phyloP scores from a whole-genome alignment of 1,140 invertebrate species.

The Hypothenemus hampei region DNA sequence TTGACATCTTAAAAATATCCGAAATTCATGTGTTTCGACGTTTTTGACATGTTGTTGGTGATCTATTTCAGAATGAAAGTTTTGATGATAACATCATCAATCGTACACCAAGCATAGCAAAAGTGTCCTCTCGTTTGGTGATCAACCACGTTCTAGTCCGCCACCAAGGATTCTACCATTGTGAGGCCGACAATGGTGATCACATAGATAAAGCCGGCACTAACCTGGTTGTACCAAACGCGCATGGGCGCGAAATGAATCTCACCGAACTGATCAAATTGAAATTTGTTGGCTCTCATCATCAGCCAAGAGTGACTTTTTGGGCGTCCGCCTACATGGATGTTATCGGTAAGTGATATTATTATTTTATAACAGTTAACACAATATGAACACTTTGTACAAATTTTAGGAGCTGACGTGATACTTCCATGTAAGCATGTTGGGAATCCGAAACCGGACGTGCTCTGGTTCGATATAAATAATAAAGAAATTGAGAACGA shows the following conservation, averaged over 20 bases:
- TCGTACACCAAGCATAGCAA: slow-evolving; percentile 50
- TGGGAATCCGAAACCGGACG: slow-evolving; percentile 57
- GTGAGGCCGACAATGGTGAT: slow-evolving; percentile 61
- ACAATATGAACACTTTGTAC: no score
- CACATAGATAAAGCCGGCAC: slow-evolving; percentile 53
- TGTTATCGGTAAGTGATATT: slow-evolving; percentile 43
- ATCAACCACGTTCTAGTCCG: slow-evolving; percentile 55
- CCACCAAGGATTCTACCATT: slow-evolving; percentile 63
- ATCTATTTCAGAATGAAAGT: slow-evolving; percentile 40
- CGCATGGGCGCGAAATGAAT: slow-evolving; percentile 33
- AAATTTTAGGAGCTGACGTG: slow-evolving; percentile 54
- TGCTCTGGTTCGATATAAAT: slow-evolving; percentile 63
- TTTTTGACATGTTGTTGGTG: no score
- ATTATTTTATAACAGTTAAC: neutral
- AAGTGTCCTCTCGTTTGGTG: slow-evolving; percentile 60
- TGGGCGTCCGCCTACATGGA: slow-evolving; percentile 53
- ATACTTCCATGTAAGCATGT: slow-evolving; percentile 65
- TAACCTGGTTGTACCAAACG: slow-evolving; percentile 46
- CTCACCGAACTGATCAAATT: slow-evolving; percentile 40
- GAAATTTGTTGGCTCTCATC: slow-evolving; percentile 44
- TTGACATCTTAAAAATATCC: no score
- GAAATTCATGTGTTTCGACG: no score
- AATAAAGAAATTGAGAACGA: slow-evolving; percentile 51
- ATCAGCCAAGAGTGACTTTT: slow-evolving; percentile 52
- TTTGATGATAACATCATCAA: slow-evolving; percentile 48